Base-by-base conservation (phyloP, 2,113 vertebrate species). In the Vanacampus margaritifer region DNA sequence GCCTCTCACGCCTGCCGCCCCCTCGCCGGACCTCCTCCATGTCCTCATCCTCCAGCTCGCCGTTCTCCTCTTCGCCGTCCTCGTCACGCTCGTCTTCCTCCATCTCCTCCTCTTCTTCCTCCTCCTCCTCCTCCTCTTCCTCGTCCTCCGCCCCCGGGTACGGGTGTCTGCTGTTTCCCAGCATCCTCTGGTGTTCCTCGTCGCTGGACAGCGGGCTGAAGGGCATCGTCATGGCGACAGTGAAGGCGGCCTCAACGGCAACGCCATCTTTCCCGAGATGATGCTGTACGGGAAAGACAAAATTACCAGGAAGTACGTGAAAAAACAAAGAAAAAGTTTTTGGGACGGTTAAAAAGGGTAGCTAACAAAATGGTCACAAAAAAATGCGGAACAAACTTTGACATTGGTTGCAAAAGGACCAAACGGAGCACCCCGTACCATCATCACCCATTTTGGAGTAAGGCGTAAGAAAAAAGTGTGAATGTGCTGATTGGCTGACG, bases 141-240 rank as follows among this genome's bases (percentile, higher is more conserved):
- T 95, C 94, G 63, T 92, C 91, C 77, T 92, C 91, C 19, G 87
- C 91, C 87, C 91, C 92, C 72, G 90, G 91, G 81, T 92, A 92
- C 60, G 91, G 90, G 85, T 91, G 91, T 78, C 88, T 86, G 51
- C 71, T 91, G 77, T 88, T 92, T 86, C 91, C 90, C 89, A 94
- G 92, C 92, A 92, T 93, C 78, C 94, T 95, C 89, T 92, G 94
- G 78, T 91, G 92, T 87, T 95, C 94, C 91, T 96, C 95, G 93
- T 94, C 94, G 79, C 95, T 95, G 83, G 95, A 94, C 86, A 92
- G 93, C 84, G 93, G 94, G 91, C 94, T 95, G 89, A 94, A 93
- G 78, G 95, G 94, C 95, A 95, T 96, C 57, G 90, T 96, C 92
- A 93, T 93, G 93, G 92, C 88, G 90, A 94, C 91, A 91, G 81